Evolutionary conservation across 2,797 vertebrate species (phyloP).

Genomic region (Falco peregrinus): DNA sequence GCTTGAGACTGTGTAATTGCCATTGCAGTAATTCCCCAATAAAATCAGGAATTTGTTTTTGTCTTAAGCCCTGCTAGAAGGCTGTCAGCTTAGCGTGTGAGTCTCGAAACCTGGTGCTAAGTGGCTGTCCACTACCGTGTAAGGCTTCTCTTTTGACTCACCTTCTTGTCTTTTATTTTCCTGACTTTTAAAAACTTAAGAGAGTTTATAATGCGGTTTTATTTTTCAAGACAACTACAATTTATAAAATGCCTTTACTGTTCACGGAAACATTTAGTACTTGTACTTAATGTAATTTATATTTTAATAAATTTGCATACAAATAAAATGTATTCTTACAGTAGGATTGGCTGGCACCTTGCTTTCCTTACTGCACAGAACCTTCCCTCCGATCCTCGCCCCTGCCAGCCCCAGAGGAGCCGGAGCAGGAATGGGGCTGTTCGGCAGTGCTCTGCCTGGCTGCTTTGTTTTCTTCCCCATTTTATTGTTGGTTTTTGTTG

Average conservation of each 20-base stretch:
- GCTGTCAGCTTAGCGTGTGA: neutral
- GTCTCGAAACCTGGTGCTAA: neutral
- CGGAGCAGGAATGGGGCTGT: no score
- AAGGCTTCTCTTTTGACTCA: neutral
- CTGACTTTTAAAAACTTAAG: neutral
- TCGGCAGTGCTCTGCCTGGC: neutral
- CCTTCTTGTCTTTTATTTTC: neutral
- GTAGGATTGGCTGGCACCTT: neutral
- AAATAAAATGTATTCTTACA: neutral
- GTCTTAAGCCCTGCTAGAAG: neutral
- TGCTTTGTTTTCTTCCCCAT: rapidly evolving
- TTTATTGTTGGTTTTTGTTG: neutral
- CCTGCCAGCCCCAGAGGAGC: neutral
- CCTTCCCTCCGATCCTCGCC: neutral
- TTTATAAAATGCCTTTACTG: neutral
- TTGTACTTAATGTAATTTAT: neutral
- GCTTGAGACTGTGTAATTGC: neutral
- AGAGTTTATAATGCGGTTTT: neutral
- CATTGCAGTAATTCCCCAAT: neutral
- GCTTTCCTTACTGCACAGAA: neutral
- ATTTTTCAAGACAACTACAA: neutral
- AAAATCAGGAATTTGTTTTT: neutral
- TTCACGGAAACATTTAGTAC: neutral
- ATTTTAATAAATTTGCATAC: neutral
- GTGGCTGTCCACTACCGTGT: rapidly evolving